Evolutionary conservation across 1,140 invertebrate genomes (phyloP).

Genomic region (Bombus ignitus): DNA sequence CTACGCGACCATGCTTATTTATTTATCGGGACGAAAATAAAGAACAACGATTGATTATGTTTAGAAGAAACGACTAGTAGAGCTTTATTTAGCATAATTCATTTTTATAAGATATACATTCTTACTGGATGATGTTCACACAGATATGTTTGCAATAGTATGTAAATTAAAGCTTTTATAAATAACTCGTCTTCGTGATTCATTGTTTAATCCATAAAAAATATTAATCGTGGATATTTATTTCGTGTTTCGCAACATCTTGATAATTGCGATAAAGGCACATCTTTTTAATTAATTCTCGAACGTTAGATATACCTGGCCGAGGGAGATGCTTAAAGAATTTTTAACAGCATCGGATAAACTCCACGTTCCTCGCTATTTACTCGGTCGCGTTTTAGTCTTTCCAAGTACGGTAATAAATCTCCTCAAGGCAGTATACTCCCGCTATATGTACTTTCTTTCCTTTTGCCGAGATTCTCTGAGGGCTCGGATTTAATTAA

Average conservation of each 20-base stretch:
- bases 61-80: too few relatives aligned
- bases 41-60: not conserved
- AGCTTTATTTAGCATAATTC: not conserved
- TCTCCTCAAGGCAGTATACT: conserved; percentile 47
- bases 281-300: conserved; percentile 49
- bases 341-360: conserved; percentile 54
- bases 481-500: conserved; percentile 62
- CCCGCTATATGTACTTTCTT: conserved; percentile 40
- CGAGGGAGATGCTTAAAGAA: conserved; percentile 42
- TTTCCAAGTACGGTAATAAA: conserved; percentile 46
- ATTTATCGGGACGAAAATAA: not conserved
- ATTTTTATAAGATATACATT: not conserved
- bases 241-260: not conserved
- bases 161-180: not conserved
- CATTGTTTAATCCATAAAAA: not conserved
- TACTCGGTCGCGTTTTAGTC: conserved; percentile 53
- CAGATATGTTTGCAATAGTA: not conserved
- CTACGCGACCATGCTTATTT: not conserved
- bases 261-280: conserved; percentile 26
- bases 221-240: not conserved
- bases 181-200: not conserved
- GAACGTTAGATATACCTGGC: conserved; percentile 18
- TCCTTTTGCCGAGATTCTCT: conserved; percentile 48
- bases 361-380: conserved; percentile 46
- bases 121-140: not conserved